These are phyloP conservation scores for Eptatretus atami DNA, from an alignment of 2,797 vertebrate species.

Conservation along the genomic window DNA sequence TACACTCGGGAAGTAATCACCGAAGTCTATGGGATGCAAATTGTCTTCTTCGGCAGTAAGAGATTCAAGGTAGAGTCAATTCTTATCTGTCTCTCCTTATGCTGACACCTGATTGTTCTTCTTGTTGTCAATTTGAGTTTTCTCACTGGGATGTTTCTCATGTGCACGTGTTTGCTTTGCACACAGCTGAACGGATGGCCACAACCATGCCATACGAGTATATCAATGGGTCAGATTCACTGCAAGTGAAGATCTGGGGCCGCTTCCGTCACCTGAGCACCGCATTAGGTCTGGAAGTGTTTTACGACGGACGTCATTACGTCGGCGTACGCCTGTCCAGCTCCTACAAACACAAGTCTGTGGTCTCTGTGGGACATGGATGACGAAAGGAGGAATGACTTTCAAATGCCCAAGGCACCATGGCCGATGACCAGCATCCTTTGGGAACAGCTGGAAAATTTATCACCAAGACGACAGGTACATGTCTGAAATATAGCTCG, in stretches of 20 bases:
- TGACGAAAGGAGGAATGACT: neutral
- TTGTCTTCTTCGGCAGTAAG: neutral
- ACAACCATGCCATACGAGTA: neutral
- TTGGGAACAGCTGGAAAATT: constrained; percentile 3
- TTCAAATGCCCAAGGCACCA: neutral
- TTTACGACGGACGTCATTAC: neutral
- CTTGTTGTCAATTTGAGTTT: neutral
- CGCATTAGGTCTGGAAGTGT: neutral
- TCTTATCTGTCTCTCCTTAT: neutral
- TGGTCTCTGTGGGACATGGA: neutral
- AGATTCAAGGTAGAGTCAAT: neutral
- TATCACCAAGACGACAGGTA: neutral
- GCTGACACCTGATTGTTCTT: neutral
- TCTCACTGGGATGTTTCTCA: neutral
- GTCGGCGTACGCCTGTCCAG: neutral
- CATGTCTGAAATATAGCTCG: neutral
- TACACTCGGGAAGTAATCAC: neutral
- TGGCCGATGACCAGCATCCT: neutral
- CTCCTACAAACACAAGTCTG: neutral
- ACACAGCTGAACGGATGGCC: neutral
- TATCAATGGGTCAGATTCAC: neutral
- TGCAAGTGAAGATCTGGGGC: neutral
- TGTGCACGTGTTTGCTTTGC: no score
- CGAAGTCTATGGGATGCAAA: neutral
- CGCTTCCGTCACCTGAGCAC: neutral